Base-by-base conservation (phyloP, 2,113 vertebrate species). In the Panthera leo region DNA sequence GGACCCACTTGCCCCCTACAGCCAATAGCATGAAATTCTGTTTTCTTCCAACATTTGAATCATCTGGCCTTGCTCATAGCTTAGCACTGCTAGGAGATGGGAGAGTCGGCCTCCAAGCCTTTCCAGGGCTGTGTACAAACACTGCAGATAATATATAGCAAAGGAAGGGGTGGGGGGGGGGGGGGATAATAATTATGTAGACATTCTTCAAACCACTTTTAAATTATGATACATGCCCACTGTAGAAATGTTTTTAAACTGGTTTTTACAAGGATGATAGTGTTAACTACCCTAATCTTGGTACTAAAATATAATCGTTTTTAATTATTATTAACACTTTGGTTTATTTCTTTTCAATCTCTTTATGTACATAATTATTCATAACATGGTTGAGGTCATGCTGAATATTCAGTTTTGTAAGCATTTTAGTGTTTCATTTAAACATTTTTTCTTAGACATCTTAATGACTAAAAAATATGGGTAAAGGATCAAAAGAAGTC, bases 361-460 rank as follows among this genome's bases (percentile, higher is more conserved):
- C 13, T 91, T 92, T 88, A 2, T 16, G n/a, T 34, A 89, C 27
- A 0, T 75, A 89, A 89, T 85, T 67, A 68, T 87, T 55, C 89
- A 68, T 91, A 85, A 78, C 85, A 88, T 5, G 4, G 39, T 34
- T 42, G 34, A 91, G 42, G 18, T 92, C 68, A 58, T 61, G 27
- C 13, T 58, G 55, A 88, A 70, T 58, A 78, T 48, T 89, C 10
- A 16, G 11, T 87, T 94, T 94, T 76, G 11, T 85, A 51, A 94
- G 36, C 29, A 63, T 73, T 67, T 91, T 85, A 94, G 55, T 93
- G 65, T 29, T 91, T 88, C n/a, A 9, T 84, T 91, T 94, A 85
- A 88, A 65, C 42, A 45, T 75, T 86, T 63, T n/a, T 63, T 92
- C 23, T 39, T 76, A 27, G 76, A 67, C 61, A 29, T 80, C 31